Conservation (phyloP, 2,888 invertebrate species). For the Boloria euphrosyne region DNA sequence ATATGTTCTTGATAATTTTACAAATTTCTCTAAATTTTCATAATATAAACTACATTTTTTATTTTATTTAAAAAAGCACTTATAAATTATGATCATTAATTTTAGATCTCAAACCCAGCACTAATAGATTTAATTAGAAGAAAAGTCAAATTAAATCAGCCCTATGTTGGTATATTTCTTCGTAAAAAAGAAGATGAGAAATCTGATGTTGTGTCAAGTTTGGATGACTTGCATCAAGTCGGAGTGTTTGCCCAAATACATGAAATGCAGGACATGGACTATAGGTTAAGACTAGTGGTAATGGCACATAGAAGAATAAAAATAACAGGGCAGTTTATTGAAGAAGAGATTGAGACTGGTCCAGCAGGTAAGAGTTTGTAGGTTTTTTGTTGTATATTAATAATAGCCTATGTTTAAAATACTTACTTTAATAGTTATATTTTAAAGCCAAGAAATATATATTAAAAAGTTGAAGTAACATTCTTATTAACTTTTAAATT, state of each 20-base stretch:
- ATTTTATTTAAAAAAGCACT: no score
- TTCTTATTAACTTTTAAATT: no score
- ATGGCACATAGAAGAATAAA: conserved; percentile 96
- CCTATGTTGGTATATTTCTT: conserved; percentile 98
- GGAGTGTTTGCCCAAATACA: conserved; percentile 99
- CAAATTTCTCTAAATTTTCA: no score
- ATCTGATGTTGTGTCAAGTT: conserved; percentile 89
- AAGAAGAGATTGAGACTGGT: conserved; percentile 85
- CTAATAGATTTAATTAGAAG: conserved; percentile 94
- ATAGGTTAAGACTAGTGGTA: conserved; percentile 93
- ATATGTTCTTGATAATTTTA: no score
- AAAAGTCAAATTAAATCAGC: conserved; percentile 97
- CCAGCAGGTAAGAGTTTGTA: conserved; percentile 69
- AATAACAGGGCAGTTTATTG: conserved; percentile 90
- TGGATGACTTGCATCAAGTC: conserved; percentile 93
- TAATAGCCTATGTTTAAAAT: no score
- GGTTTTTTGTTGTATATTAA: conserved; percentile 1
- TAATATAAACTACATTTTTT: no score
- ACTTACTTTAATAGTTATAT: no score
- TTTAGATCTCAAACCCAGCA: conserved; percentile 91
- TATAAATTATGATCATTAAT: not conserved
- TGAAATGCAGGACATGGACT: conserved; percentile 97
- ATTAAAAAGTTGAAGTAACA: no score
- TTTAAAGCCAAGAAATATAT: no score
- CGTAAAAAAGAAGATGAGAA: conserved; percentile 95